Evolutionary conservation across 2,797 vertebrate species (phyloP).

Genomic region (Poeciliopsis infans): DNA sequence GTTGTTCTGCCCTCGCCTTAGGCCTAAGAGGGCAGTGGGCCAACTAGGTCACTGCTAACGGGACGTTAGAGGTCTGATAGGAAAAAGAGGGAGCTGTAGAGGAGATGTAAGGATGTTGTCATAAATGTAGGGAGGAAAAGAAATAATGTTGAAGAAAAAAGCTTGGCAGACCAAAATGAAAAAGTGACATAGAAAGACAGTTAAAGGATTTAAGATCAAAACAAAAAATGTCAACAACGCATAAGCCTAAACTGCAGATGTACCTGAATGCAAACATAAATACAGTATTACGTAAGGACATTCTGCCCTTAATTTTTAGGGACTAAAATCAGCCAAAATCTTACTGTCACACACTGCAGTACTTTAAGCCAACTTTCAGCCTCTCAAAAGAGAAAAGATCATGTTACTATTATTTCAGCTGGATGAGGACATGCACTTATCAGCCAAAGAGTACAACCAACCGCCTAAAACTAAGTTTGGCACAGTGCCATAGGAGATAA

Average conservation of each 20-base stretch:
- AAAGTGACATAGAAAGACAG: not conserved
- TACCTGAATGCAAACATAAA: not conserved
- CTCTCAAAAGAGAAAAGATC: not conserved
- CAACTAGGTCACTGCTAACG: slow-evolving; percentile 70
- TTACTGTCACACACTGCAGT: not conserved
- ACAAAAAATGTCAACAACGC: not conserved
- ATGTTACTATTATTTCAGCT: not conserved
- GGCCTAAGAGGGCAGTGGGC: slow-evolving; percentile 57
- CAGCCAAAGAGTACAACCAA: not conserved
- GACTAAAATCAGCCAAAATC: not conserved
- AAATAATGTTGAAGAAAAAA: not conserved
- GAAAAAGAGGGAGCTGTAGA: slow-evolving; percentile 13
- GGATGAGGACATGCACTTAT: not conserved
- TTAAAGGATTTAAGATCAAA: not conserved
- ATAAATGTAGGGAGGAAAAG: not conserved
- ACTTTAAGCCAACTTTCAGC: not conserved
- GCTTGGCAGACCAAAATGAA: not conserved
- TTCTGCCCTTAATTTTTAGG: not conserved
- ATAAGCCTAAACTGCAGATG: not conserved
- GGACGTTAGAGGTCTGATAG: slow-evolving; percentile 47
- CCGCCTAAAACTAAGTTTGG: not conserved
- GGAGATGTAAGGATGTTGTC: slow-evolving; percentile 16
- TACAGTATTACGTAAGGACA: not conserved
- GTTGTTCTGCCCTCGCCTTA: slow-evolving; percentile 46
- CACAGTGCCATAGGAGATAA: not conserved